Percentiles rank a stretch among this genome's conserved stretches.
These are phyloP conservation scores for Brachionus manjavacas DNA, from an alignment of 1,140 invertebrate species.

Conservation along the genomic window DNA sequence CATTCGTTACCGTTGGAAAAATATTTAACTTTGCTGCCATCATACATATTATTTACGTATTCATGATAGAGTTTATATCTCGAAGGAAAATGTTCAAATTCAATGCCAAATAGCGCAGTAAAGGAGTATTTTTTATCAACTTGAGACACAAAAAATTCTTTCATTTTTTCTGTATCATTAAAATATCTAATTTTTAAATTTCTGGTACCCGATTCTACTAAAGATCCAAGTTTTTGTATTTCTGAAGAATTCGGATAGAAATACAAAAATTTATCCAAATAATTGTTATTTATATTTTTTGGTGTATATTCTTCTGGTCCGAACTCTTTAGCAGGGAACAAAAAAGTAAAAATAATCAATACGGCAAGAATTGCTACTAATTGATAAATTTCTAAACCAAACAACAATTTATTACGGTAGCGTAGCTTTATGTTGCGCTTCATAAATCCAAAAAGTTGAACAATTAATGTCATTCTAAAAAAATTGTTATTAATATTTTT, in stretches of 20 bases:
- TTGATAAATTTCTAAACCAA: not conserved
- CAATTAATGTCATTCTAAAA: too few species aligned
- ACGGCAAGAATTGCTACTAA: not conserved
- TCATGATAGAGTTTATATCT: conserved; percentile 9
- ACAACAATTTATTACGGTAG: not conserved
- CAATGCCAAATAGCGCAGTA: not conserved
- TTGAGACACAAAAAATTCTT: not conserved
- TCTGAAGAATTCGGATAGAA: not conserved
- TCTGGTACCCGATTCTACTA: not conserved
- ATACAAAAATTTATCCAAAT: not conserved
- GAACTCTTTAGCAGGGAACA: not conserved
- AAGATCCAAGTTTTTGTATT: not conserved
- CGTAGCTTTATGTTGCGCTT: conserved; percentile 9
- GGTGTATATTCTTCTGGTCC: not conserved
- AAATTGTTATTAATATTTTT: too few species aligned
- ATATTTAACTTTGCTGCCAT: not conserved
- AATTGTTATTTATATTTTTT: not conserved
- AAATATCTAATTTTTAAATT: not conserved
- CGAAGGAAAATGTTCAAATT: conserved; percentile 6
- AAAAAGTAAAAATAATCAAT: not conserved
- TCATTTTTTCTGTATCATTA: not conserved
- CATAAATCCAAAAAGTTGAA: not conserved
- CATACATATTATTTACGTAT: not conserved
- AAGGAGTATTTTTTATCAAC: not conserved
- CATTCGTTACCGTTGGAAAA: too few species aligned